A percentile compares a stretch with the other conserved stretches of the same genome.
Conservation (phyloP, 2,113 vertebrate genomes). For the Anser cygnoides region DNA sequence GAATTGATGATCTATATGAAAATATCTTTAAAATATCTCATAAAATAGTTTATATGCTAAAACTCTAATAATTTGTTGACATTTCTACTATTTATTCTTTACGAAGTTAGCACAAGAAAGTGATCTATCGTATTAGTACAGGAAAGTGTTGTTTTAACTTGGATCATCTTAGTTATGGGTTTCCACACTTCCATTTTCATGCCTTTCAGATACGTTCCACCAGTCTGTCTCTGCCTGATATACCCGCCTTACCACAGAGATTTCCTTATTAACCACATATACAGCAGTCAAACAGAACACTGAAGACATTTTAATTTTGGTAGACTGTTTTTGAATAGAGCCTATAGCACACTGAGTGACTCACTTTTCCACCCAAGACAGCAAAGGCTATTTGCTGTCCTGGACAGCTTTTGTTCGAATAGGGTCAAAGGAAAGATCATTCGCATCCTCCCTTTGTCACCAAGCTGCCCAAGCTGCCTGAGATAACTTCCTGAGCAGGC, state of each 20-base stretch:
- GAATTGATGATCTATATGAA: not conserved
- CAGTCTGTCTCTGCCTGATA: not conserved
- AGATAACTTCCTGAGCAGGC: not conserved
- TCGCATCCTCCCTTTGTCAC: not conserved
- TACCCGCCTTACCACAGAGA: not conserved
- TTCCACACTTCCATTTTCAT: not conserved
- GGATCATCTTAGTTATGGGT: not conserved
- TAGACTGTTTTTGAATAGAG: not conserved
- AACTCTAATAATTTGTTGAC: not conserved
- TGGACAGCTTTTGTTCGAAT: not conserved
- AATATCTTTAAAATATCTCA: not conserved
- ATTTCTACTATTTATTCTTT: not conserved
- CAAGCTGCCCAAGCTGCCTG: not conserved
- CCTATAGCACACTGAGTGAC: rapidly evolving
- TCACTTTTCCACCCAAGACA: not conserved
- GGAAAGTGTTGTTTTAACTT: not conserved
- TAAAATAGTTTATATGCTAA: not conserved
- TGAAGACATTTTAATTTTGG: rapidly evolving
- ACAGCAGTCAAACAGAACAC: not conserved
- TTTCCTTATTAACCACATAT: not conserved
- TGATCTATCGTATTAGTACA: too few relatives aligned
- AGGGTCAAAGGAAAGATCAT: not conserved
- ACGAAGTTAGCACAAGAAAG: not conserved
- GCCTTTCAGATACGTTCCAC: not conserved
- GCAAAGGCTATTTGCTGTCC: not conserved